Conservation (phyloP, 2,888 invertebrate species). For the Drosophila glabriapex region DNA sequence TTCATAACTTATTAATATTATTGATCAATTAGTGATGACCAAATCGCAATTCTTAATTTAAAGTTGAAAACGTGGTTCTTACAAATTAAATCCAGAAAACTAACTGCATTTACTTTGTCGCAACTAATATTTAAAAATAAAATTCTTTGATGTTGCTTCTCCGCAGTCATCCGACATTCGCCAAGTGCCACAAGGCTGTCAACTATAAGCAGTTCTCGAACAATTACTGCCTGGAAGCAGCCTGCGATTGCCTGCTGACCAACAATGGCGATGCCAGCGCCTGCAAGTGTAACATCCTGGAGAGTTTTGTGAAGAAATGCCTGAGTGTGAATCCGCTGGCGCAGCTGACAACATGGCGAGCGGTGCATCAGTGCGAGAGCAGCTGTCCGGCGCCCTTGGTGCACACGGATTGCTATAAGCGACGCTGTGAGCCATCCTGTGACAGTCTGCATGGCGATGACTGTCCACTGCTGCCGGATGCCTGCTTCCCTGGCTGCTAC, state of each 20-base stretch:
- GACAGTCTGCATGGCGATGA: conserved; percentile 87
- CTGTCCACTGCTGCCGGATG: conserved; percentile 88
- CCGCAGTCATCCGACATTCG: conserved; percentile 88
- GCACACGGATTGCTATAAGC: conserved; percentile 93
- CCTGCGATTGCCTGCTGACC: conserved; percentile 90
- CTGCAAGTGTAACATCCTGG: conserved; percentile 90
- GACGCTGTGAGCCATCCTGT: conserved; percentile 92
- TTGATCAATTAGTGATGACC: not conserved
- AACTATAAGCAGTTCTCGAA: conserved; percentile 90
- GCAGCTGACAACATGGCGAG: conserved; percentile 90
- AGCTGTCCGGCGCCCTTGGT: conserved; percentile 91
- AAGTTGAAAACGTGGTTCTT: no score
- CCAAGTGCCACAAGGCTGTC: conserved; percentile 88
- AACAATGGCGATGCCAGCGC: conserved; percentile 85
- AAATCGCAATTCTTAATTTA: no score
- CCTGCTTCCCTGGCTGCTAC: conserved; percentile 93
- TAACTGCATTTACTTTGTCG: no score
- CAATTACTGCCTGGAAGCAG: conserved; percentile 90
- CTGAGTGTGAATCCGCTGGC: conserved; percentile 88
- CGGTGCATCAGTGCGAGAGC: conserved; percentile 90
- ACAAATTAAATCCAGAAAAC: no score
- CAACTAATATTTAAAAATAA: not conserved
- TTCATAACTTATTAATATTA: not conserved
- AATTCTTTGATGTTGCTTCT: not conserved
- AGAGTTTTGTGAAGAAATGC: conserved; percentile 91